Base-by-base conservation (phyloP, 2,113 vertebrate species). In the Thermophis baileyi region DNA sequence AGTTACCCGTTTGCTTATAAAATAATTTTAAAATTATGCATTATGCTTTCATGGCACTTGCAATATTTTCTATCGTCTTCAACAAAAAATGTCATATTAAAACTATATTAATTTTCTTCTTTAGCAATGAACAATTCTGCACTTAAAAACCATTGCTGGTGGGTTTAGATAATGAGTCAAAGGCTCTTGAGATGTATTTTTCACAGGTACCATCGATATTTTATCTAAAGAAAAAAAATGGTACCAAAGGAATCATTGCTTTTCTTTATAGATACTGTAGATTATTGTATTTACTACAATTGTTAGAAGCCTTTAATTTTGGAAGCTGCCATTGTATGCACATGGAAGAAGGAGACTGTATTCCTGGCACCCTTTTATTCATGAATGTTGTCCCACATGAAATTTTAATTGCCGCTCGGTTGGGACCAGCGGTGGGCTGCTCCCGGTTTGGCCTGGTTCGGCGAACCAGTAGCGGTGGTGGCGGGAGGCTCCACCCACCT, bases 101-200 rank as follows among this genome's bases (percentile, higher is more conserved):
- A 85, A 24, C 49, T 93, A 87, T 24, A 10, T 55, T 89, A 25
- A 8, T 53, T 44, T 90, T 14, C 93, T 81, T 53, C 16, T 55
- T 27, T n/a, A 93, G 6, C 87, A 93, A 69, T 92, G 88, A 93
- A 94, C 2, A n/a, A 87, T 94, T 55, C 87, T 69, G 63, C 30
- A n/a, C 63, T 69, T 74, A 74, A 35, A 35, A 35, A 35, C 30
- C n/a, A 74, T 74, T 74, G n/a, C 63, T 74, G 63, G 63, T 74
- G 63, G 63, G 63, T 74, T 89, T 91, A 92, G 18, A 54, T 44
- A 90, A 3, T 30, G 20, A 50, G 44, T 89, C 60, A 85, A 47
- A 88, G 10, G 40, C 24, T n/a, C 18, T 6, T 22, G 54, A 50
- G 6, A 57, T 27, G 22, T 27, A 50, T 35, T n/a, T 18, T 35